These are phyloP conservation scores for Aphidius gifuensis DNA, from an alignment of 1,140 invertebrate species.

Conservation along the genomic window DNA sequence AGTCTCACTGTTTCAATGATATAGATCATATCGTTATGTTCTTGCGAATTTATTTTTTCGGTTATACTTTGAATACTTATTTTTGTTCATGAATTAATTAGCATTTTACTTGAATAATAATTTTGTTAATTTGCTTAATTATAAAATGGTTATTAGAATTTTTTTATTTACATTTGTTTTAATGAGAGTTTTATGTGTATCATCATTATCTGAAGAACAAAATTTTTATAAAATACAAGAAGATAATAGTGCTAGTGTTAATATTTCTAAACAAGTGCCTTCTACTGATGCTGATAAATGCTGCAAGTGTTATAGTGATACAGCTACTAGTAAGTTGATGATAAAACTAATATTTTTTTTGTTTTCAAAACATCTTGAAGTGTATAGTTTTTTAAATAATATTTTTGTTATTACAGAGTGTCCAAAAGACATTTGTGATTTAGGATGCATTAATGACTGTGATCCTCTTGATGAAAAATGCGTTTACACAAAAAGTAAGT, in stretches of 20 bases:
- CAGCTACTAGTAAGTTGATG: slow-evolving; percentile 51
- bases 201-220: slow-evolving; percentile 39
- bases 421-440: slow-evolving; percentile 69
- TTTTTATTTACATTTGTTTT: slow-evolving; percentile 21
- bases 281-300: slow-evolving; percentile 82
- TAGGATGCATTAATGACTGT: slow-evolving; percentile 67
- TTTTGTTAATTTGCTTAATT: no score
- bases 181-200: slow-evolving; percentile 2
- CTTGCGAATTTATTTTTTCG: no score
- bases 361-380: not conserved
- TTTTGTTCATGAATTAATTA: no score
- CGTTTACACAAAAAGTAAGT: slow-evolving; percentile 69
- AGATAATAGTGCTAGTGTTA: slow-evolving; percentile 71
- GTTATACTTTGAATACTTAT: no score
- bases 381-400: not conserved
- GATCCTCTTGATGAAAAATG: slow-evolving; percentile 73
- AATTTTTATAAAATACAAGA: slow-evolving; percentile 47
- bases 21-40: no score
- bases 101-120: no score
- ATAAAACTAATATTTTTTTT: not conserved
- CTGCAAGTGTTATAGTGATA: slow-evolving; percentile 75
- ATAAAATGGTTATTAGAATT: slow-evolving; percentile 6
- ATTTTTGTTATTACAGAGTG: slow-evolving; percentile 60
- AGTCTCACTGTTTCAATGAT: no score
- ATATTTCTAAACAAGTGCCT: slow-evolving; percentile 73